These are phyloP conservation scores for Carlito syrichta DNA, from an alignment of 2,113 vertebrate species.

Conservation along the genomic window DNA sequence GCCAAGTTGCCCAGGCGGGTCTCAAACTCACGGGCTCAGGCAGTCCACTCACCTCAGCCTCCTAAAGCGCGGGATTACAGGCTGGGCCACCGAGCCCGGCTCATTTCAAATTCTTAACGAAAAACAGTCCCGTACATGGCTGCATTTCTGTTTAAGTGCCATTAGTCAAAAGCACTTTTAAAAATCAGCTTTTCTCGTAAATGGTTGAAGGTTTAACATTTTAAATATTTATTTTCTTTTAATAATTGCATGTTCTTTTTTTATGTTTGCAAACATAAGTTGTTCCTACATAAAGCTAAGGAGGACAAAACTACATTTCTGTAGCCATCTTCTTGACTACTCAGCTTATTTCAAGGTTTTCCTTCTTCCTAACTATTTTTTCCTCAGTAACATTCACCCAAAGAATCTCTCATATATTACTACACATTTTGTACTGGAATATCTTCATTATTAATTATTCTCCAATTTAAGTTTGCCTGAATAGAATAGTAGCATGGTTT, in stretches of 20 bases:
- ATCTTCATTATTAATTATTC: background rate
- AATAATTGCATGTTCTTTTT: background rate
- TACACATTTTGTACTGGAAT: background rate
- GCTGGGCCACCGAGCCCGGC: no score
- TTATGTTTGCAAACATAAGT: background rate
- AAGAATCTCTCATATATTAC: background rate
- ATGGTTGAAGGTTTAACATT: background rate
- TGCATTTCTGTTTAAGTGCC: background rate
- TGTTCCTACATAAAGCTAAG: background rate
- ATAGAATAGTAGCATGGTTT: background rate
- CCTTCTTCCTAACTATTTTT: background rate
- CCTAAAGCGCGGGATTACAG: no score
- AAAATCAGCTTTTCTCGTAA: background rate
- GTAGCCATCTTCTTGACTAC: background rate
- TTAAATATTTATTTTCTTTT: background rate
- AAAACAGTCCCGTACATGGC: background rate
- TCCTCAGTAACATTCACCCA: background rate
- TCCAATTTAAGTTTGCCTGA: background rate
- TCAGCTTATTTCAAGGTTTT: background rate
- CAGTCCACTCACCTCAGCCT: no score
- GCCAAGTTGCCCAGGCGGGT: no score
- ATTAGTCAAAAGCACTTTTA: background rate
- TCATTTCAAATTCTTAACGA: background rate
- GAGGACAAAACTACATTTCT: background rate
- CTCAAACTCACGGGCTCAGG: no score